Conservation (phyloP, 2,888 invertebrate genomes). For the Orchesellides sinensis region DNA sequence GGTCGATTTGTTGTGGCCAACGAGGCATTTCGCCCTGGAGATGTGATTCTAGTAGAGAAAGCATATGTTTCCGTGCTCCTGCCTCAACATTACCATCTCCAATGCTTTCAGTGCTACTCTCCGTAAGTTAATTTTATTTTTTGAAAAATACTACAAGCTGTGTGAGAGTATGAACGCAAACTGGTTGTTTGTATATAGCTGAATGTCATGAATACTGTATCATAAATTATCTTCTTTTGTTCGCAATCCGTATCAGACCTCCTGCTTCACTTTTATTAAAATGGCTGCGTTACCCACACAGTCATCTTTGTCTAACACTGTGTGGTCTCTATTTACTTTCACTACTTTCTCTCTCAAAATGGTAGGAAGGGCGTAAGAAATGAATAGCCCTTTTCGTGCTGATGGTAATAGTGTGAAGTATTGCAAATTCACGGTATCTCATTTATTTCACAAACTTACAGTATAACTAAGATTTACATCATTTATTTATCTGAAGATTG, state of each 20-base stretch:
- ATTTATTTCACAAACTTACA: too few relatives aligned
- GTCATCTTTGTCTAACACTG: neutral
- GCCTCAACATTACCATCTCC: slow-evolving; percentile 73
- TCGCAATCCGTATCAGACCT: too few relatives aligned
- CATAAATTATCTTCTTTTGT: slow-evolving; percentile 50
- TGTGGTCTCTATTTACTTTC: slow-evolving; percentile 7
- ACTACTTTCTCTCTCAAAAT: slow-evolving; percentile 22
- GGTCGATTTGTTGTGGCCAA: slow-evolving; percentile 75
- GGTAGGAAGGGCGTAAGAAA: slow-evolving; percentile 30
- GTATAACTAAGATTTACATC: too few relatives aligned
- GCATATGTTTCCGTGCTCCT: slow-evolving; percentile 75
- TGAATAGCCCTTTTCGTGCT: slow-evolving; percentile 34
- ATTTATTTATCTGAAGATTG: too few relatives aligned
- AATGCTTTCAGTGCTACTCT: slow-evolving; percentile 75
- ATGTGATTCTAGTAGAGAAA: slow-evolving; percentile 75
- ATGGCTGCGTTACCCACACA: too few relatives aligned
- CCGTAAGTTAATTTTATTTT: slow-evolving; percentile 71
- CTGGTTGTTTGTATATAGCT: slow-evolving; percentile 18
- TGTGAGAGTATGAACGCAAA: neutral
- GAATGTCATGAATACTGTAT: slow-evolving; percentile 56
- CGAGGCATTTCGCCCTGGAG: slow-evolving; percentile 75
- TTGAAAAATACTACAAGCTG: slow-evolving; percentile 8
- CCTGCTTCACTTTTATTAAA: too few relatives aligned
- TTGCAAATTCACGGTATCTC: too few relatives aligned
- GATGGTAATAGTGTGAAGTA: neutral